A percentile compares a stretch with the other conserved stretches of the same genome.
phyloP scores from a whole-genome alignment of 2,888 invertebrate species.

The Epicampocera succincta region DNA sequence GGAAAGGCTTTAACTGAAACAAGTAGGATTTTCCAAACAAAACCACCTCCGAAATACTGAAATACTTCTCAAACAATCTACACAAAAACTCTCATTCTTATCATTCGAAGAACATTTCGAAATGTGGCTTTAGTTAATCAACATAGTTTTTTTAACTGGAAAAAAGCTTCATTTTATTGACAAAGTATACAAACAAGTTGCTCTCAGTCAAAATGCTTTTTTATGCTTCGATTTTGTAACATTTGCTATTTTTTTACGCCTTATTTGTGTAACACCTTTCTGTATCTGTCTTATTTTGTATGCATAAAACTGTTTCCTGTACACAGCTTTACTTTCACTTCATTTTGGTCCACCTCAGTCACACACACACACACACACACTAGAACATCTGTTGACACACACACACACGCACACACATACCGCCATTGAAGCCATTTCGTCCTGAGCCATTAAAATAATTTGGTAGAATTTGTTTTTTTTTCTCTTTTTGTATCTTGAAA shows the following conservation, averaged over 20 bases:
- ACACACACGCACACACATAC: conserved; percentile 7
- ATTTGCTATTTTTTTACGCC: conserved; percentile 77
- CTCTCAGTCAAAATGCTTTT: conserved; percentile 61
- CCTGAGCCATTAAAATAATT: conserved; percentile 42
- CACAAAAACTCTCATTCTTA: conserved; percentile 53
- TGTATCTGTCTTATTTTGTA: conserved; percentile 24
- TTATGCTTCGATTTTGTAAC: conserved; percentile 75
- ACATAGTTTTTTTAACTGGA: background rate
- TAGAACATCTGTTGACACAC: background rate
- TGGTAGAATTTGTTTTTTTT: conserved; percentile 13
- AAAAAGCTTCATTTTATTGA: conserved; percentile 13
- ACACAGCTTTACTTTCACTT: conserved; percentile 41
- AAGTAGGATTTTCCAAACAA: conserved; percentile 30
- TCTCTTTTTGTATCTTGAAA: conserved; percentile 13
- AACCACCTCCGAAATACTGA: conserved; percentile 32
- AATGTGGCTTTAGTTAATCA: conserved; percentile 1
- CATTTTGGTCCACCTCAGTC: background rate
- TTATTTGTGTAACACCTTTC: conserved; percentile 70
- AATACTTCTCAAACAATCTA: conserved; percentile 36
- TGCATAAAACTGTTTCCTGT: conserved; percentile 39
- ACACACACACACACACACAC: conserved; percentile 1
- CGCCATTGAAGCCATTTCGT: conserved; percentile 32
- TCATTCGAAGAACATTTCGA: conserved; percentile 3
- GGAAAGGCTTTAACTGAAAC: conserved; percentile 5
- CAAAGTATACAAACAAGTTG: conserved; percentile 44